Conservation (phyloP, 2,888 invertebrate genomes). For the Petrolisthes cinctipes region DNA sequence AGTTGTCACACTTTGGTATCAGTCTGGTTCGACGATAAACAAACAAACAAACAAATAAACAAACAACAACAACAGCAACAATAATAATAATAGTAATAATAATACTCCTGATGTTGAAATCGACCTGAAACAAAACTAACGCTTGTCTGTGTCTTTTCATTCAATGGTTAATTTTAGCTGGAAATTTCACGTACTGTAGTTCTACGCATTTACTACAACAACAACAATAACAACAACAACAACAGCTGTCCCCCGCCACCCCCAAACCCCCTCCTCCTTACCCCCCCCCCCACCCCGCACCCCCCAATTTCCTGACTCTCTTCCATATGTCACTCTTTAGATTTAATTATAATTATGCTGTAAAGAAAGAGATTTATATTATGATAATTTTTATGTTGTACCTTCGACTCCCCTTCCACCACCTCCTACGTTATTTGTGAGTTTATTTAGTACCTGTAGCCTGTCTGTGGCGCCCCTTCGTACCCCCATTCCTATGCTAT, state of each 20-base stretch:
- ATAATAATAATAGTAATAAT: no score
- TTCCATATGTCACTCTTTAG: background rate
- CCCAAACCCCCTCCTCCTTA: no score
- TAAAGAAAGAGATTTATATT: background rate
- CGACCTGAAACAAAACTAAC: conserved; percentile 36
- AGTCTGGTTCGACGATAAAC: conserved; percentile 3
- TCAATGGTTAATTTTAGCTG: conserved; percentile 28
- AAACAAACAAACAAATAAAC: background rate
- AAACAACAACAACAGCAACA: no score
- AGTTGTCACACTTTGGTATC: background rate
- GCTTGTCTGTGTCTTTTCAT: conserved; percentile 30
- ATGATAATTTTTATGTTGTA: background rate
- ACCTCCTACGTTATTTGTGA: conserved; percentile 29
- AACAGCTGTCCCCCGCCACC: no score
- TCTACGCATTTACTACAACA: conserved; percentile 2
- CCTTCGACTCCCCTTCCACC: background rate
- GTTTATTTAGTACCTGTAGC: conserved; percentile 56
- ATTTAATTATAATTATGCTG: background rate
- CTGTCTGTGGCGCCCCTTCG: conserved; percentile 54
- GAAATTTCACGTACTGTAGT: conserved; percentile 46
- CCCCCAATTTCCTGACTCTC: background rate
- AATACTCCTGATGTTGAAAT: conserved; percentile 41
- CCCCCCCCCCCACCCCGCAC: background rate
- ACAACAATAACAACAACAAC: no score
- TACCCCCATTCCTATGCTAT: conserved; percentile 28